A percentile compares a stretch with the other conserved stretches of the same genome.
phyloP scores from a whole-genome alignment of 2,797 vertebrate genomes.

The Limnodromus scolopaceus region DNA sequence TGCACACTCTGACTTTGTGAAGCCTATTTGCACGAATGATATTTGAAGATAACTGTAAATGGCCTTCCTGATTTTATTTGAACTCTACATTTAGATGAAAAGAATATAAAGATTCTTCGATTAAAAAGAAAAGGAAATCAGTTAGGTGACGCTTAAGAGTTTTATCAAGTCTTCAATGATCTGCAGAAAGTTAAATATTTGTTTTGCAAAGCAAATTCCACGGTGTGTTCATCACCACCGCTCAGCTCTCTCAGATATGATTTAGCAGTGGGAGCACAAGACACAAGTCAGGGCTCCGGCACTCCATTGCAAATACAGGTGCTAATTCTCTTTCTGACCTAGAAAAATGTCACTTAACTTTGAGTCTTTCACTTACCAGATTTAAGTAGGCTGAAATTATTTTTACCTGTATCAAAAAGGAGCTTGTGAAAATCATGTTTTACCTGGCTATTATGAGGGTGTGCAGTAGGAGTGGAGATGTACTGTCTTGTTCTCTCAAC shows the following conservation, averaged over 20 bases:
- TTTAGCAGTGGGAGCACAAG: background rate
- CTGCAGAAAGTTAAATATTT: slow-evolving; percentile 52
- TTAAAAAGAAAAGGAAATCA: slow-evolving; percentile 36
- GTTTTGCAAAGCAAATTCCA: slow-evolving; percentile 61
- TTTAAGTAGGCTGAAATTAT: background rate
- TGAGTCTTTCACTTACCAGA: background rate
- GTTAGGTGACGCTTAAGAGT: background rate
- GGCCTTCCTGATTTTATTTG: slow-evolving; percentile 12
- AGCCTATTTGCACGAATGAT: background rate
- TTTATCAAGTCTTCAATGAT: slow-evolving; percentile 34
- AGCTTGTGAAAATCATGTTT: background rate
- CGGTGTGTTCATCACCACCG: slow-evolving; percentile 6
- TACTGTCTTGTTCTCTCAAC: background rate
- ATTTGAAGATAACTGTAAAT: slow-evolving; percentile 3
- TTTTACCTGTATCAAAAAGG: background rate
- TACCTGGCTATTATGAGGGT: background rate
- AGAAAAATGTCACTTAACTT: background rate
- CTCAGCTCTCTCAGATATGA: background rate
- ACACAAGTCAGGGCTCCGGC: background rate
- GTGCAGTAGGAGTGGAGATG: background rate
- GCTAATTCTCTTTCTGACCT: background rate
- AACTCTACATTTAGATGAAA: background rate
- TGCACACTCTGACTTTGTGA: background rate
- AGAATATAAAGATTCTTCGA: background rate
- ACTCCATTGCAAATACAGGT: background rate